Percentiles rank a stretch among this genome's conserved stretches.
phyloP scores from a whole-genome alignment of 1,140 invertebrate genomes.

The Drosophila eugracilis region DNA sequence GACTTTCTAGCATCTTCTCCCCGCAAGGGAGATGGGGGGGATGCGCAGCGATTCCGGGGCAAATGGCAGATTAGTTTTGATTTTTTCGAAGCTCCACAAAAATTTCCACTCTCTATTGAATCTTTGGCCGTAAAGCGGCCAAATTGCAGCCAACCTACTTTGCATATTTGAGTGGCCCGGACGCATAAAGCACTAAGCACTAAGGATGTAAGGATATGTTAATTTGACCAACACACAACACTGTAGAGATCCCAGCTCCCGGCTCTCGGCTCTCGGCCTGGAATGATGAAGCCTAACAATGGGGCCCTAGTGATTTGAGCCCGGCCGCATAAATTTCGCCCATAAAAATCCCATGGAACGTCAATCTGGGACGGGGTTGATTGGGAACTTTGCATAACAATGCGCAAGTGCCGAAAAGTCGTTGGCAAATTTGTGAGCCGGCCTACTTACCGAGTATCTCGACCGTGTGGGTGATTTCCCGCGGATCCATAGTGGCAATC shows the following conservation, averaged over 20 bases:
- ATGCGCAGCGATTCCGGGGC: constrained; percentile 46
- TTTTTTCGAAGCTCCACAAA: constrained; percentile 60
- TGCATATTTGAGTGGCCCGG: constrained; percentile 77
- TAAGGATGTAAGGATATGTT: constrained; percentile 75
- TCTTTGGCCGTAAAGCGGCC: constrained; percentile 74
- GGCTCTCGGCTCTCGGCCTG: no score
- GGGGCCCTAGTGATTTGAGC: constrained; percentile 77
- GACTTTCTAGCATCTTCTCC: background rate
- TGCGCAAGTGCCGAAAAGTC: constrained; percentile 42
- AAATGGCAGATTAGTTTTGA: constrained; percentile 83
- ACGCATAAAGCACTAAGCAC: constrained; percentile 58
- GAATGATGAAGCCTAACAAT: constrained; percentile 75
- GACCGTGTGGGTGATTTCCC: constrained; percentile 87
- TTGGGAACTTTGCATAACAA: constrained; percentile 74
- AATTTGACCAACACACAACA: constrained; percentile 62
- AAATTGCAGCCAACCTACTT: constrained; percentile 81
- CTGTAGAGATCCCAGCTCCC: no score
- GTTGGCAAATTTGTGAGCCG: constrained; percentile 33
- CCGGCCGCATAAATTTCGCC: constrained; percentile 68
- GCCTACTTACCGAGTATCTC: constrained; percentile 87
- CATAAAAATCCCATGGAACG: constrained; percentile 62
- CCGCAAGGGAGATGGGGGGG: no score
- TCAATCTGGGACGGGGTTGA: constrained; percentile 28
- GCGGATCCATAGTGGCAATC: constrained; percentile 86
- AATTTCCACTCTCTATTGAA: constrained; percentile 69